Evolutionary conservation across 2,888 invertebrate genomes (phyloP).

Genomic region (Epistrophella euchroma): DNA sequence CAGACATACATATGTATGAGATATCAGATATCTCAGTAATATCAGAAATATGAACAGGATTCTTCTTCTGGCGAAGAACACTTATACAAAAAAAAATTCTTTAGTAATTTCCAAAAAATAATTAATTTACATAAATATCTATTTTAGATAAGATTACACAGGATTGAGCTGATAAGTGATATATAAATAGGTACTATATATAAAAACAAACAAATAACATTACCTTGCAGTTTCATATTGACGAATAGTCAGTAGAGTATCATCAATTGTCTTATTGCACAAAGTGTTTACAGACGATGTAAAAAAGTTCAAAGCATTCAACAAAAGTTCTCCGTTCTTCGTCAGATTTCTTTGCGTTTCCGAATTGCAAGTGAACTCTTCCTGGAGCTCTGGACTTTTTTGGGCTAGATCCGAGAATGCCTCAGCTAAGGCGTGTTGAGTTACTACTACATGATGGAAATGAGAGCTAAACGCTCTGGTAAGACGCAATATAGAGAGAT

Average conservation of each 20-base stretch:
- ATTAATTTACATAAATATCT: no score
- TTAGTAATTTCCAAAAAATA: no score
- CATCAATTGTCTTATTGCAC: slow-evolving; percentile 99
- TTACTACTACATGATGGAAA: slow-evolving; percentile 93
- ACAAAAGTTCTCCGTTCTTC: slow-evolving; percentile 96
- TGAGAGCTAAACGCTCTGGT: slow-evolving; percentile 94
- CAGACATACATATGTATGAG: no score
- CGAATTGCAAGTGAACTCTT: slow-evolving; percentile 97
- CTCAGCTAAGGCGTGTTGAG: slow-evolving; percentile 95
- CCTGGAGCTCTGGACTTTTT: slow-evolving; percentile 97
- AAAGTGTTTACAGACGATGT: slow-evolving; percentile 97
- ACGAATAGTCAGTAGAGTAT: slow-evolving; percentile 89
- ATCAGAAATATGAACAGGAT: no score
- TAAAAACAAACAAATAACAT: not conserved
- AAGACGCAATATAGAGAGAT: slow-evolving; percentile 93
- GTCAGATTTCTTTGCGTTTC: slow-evolving; percentile 97
- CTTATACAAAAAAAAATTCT: no score
- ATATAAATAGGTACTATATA: no score
- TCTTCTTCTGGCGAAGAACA: no score
- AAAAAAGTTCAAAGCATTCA: slow-evolving; percentile 98
- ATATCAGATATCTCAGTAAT: no score
- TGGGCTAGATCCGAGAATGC: slow-evolving; percentile 97
- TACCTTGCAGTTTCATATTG: slow-evolving; percentile 87
- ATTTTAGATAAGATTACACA: no score
- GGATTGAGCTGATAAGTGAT: no score